A percentile compares a stretch with the other conserved stretches of the same genome.
Conservation (phyloP, 2,113 vertebrate species). For the Neogale vison region DNA sequence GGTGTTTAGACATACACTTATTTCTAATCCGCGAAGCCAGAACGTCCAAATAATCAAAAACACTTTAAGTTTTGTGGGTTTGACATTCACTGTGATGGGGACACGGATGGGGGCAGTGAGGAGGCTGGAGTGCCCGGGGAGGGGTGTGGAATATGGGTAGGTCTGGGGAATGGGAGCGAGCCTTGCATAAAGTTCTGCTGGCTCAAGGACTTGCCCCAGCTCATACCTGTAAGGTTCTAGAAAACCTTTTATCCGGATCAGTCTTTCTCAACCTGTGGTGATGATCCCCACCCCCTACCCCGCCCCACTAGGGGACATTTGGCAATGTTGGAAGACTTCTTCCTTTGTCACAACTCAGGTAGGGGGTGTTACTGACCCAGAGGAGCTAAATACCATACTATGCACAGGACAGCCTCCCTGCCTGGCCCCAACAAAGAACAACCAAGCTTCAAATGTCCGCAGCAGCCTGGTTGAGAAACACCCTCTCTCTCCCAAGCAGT, state of each 20-base stretch:
- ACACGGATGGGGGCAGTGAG: rapidly evolving
- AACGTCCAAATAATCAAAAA: background rate
- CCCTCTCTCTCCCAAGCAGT: background rate
- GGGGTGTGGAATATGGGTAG: background rate
- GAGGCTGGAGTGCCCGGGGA: background rate
- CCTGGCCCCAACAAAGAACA: background rate
- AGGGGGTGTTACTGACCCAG: background rate
- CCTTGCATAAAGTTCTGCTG: background rate
- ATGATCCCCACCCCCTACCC: background rate
- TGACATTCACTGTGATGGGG: background rate
- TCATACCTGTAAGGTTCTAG: background rate
- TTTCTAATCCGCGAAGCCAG: background rate
- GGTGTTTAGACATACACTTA: background rate
- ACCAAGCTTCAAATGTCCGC: background rate
- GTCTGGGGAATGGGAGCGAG: background rate
- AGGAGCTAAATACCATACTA: background rate
- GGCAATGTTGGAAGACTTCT: background rate
- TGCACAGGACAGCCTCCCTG: rapidly evolving
- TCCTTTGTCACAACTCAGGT: background rate
- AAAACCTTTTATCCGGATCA: background rate
- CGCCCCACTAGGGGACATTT: background rate
- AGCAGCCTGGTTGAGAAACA: rapidly evolving
- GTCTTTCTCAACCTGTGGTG: background rate
- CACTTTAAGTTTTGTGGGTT: background rate
- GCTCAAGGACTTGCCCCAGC: background rate